phyloP scores from a whole-genome alignment of 1,140 invertebrate species.

The Pseudomyrmex concolor region DNA sequence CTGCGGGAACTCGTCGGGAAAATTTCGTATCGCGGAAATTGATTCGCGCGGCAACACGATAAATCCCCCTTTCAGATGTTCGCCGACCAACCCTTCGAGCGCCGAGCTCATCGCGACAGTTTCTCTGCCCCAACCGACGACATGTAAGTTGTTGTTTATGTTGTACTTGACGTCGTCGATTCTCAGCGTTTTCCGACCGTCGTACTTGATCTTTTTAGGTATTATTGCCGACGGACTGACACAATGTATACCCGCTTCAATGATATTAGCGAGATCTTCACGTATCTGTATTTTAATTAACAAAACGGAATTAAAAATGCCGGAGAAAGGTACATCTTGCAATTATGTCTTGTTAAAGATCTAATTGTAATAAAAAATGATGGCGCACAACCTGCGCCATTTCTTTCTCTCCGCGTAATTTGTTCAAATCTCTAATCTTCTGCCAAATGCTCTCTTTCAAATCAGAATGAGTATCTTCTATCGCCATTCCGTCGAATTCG shows the following conservation, averaged over 20 bases:
- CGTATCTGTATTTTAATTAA: conserved; percentile 65
- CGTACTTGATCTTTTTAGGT: conserved; percentile 72
- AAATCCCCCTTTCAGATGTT: conserved; percentile 75
- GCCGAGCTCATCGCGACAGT: conserved; percentile 66
- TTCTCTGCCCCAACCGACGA: conserved; percentile 76
- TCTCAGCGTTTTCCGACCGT: conserved; percentile 63
- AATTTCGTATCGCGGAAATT: conserved; percentile 69
- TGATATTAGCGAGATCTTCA: conserved; percentile 66
- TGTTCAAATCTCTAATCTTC: conserved; percentile 51
- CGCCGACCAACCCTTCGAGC: conserved; percentile 74
- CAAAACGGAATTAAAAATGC: no score
- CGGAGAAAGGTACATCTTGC: no score
- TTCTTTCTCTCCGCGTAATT: conserved; percentile 60
- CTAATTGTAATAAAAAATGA: not conserved
- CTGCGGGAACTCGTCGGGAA: conserved; percentile 69
- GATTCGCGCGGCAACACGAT: conserved; percentile 73
- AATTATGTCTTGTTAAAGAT: no score
- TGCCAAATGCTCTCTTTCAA: conserved; percentile 56
- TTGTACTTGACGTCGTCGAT: conserved; percentile 70
- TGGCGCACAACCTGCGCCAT: conserved; percentile 67
- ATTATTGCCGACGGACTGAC: conserved; percentile 69
- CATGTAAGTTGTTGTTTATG: conserved; percentile 75
- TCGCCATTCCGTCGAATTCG: conserved; percentile 57
- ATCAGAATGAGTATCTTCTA: conserved; percentile 60
- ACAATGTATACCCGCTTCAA: conserved; percentile 70